phyloP scores from a whole-genome alignment of 2,113 vertebrate genomes.

The Sorex araneus region DNA sequence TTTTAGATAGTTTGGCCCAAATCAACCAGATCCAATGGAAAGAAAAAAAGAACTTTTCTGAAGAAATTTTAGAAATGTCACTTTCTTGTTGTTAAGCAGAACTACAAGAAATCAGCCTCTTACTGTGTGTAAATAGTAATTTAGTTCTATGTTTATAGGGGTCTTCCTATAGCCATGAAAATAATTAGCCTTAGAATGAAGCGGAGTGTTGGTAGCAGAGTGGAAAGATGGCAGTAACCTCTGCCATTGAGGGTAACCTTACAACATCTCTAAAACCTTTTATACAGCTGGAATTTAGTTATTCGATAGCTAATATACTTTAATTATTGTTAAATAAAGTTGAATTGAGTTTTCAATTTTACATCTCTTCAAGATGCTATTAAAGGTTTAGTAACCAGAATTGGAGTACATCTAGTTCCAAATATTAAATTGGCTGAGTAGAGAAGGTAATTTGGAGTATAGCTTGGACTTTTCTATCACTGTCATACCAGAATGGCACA shows the following conservation, averaged over 20 bases:
- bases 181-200: background rate
- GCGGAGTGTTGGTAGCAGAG: constrained; percentile 49
- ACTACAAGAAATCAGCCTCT: background rate
- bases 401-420: background rate
- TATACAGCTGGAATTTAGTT: background rate
- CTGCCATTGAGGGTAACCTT: background rate
- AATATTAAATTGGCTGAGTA: background rate
- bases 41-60: constrained; percentile 2
- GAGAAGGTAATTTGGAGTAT: constrained; percentile 32
- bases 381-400: constrained; percentile 28
- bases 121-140: constrained; percentile 14
- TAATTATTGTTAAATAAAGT: constrained; percentile 41
- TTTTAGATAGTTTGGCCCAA: background rate
- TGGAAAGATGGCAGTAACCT: constrained; percentile 1
- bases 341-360: constrained; percentile 50
- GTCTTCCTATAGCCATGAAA: background rate
- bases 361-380: constrained; percentile 14
- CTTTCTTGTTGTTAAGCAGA: constrained; percentile 3
- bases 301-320: constrained; percentile 46
- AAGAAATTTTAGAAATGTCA: background rate
- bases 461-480: constrained; percentile 39
- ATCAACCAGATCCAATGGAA: constrained; percentile 1
- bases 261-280: background rate
- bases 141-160: constrained; percentile 3
- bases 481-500: constrained; percentile 19